Percentiles rank a stretch among this genome's conserved stretches.
Evolutionary conservation across 2,888 invertebrate genomes (phyloP).

Genomic region (Mayetiola destructor): DNA sequence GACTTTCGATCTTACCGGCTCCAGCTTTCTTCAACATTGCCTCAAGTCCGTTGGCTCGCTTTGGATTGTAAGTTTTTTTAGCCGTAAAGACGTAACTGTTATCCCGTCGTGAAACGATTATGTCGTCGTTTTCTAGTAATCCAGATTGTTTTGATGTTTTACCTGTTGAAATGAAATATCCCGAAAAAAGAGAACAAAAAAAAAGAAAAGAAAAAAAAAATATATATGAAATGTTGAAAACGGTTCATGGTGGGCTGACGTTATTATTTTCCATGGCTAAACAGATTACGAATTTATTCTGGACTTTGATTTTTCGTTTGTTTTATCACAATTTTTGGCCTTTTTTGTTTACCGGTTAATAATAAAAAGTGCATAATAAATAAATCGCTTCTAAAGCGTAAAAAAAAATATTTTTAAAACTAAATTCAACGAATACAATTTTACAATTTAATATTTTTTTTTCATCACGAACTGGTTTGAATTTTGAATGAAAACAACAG

Average conservation of each 20-base stretch:
- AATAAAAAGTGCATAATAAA: too few species aligned
- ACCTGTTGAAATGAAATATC: conserved; percentile 24
- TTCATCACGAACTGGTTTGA: not conserved
- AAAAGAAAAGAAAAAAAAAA: conserved; percentile 1
- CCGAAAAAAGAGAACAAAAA: conserved; percentile 4
- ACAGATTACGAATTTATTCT: too few species aligned
- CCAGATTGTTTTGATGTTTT: conserved; percentile 32
- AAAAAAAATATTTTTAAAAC: too few species aligned
- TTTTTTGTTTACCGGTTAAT: too few species aligned
- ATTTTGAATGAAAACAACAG: conserved; percentile 10
- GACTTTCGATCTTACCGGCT: not conserved
- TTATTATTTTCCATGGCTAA: too few species aligned
- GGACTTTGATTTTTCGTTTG: too few species aligned
- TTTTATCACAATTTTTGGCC: too few species aligned
- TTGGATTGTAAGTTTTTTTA: not conserved
- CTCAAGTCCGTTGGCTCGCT: not conserved
- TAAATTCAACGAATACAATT: too few species aligned
- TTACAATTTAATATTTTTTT: not conserved
- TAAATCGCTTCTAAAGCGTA: too few species aligned
- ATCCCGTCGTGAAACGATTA: conserved; percentile 35
- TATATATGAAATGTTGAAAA: too few species aligned
- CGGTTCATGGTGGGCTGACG: too few species aligned
- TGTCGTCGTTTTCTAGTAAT: conserved; percentile 33
- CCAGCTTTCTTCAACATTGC: conserved; percentile 9
- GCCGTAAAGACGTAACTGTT: conserved; percentile 29